Evolutionary conservation across 1,140 invertebrate species (phyloP).

Genomic region (Babylonia areolata): DNA sequence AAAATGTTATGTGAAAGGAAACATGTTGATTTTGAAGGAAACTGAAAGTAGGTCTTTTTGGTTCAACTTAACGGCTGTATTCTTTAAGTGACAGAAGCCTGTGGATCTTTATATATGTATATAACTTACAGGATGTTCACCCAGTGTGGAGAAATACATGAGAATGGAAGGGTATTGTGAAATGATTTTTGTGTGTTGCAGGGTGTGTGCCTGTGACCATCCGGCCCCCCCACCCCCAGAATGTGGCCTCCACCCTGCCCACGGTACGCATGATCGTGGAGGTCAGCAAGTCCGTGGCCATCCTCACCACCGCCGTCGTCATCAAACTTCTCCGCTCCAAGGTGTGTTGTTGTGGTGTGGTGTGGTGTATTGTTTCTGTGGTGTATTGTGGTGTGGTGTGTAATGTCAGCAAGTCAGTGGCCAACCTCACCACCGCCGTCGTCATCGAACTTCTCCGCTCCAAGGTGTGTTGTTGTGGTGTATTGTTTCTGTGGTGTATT

Average conservation of each 20-base stretch:
- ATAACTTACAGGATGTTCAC: too few species aligned
- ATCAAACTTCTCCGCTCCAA: constrained; percentile 84
- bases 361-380: not conserved
- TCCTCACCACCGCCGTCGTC: constrained; percentile 95
- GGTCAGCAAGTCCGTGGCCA: constrained; percentile 95
- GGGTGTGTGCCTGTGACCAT: constrained; percentile 98
- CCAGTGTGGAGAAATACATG: too few species aligned
- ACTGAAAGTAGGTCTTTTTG: too few species aligned
- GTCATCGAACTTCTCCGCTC: constrained; percentile 87
- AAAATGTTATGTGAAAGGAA: too few species aligned
- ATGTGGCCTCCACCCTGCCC: constrained; percentile 96
- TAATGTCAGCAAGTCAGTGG: constrained; percentile 91
- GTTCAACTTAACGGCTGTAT: too few species aligned
- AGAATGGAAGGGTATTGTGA: too few species aligned
- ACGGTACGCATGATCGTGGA: constrained; percentile 83
- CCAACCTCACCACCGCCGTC: constrained; percentile 95
- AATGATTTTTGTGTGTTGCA: too few species aligned
- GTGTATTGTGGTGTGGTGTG: too few species aligned
- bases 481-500: not conserved
- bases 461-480: not conserved
- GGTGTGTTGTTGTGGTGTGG: not conserved
- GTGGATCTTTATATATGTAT: too few species aligned
- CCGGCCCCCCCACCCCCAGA: constrained; percentile 97
- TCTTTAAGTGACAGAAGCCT: too few species aligned
- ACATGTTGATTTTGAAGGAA: too few species aligned